Percentiles rank a stretch among this genome's conserved stretches.
Evolutionary conservation across 2,888 invertebrate genomes (phyloP).

Genomic region (Aproaerema taeniolella): DNA sequence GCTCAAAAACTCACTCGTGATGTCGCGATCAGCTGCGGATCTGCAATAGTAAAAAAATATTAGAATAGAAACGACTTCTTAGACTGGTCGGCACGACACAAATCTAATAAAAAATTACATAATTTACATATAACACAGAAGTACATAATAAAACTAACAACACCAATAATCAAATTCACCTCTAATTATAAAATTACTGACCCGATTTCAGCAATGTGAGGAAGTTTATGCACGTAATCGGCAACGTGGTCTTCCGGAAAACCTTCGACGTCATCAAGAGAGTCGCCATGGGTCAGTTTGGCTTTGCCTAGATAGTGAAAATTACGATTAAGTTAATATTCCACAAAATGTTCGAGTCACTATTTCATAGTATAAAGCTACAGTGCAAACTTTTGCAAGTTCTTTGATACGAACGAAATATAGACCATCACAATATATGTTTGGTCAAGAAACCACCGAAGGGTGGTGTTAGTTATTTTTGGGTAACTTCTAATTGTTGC

Average conservation of each 20-base stretch:
- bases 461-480: no score
- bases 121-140: background rate
- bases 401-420: no score
- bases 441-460: no score
- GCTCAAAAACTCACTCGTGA: constrained; percentile 47
- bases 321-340: no score
- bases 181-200: no score
- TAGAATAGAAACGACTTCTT: no score
- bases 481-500: no score
- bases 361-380: background rate
- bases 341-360: background rate
- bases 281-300: constrained; percentile 65
- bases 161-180: no score
- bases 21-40: constrained; percentile 40
- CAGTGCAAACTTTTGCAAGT: constrained; percentile 1
- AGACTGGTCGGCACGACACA: no score
- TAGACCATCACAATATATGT: no score
- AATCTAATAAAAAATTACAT: no score
- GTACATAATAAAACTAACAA: constrained; percentile 2
- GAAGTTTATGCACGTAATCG: constrained; percentile 64
- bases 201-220: constrained; percentile 69
- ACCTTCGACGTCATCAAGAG: constrained; percentile 72
- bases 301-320: constrained; percentile 43
- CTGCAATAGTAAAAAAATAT: constrained; percentile 33
- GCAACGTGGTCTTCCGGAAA: constrained; percentile 69